These are phyloP conservation scores for Scolopax rusticola DNA, from an alignment of 2,797 vertebrate genomes.

Conservation along the genomic window DNA sequence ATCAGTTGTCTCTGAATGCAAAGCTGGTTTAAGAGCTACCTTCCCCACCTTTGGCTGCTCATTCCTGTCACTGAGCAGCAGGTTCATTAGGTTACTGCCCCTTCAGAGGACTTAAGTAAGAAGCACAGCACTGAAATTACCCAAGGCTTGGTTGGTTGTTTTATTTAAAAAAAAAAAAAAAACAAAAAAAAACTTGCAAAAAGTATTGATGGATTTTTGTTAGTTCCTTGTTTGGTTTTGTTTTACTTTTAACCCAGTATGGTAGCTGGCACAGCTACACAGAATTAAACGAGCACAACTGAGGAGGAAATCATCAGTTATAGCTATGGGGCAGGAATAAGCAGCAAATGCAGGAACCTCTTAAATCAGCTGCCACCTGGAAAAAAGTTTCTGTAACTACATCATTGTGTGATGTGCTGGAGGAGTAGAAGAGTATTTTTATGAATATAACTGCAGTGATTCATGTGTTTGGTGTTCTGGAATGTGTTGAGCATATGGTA, in stretches of 20 bases:
- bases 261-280: background rate
- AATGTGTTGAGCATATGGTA: conserved; percentile 73
- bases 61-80: background rate
- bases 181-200: background rate
- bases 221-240: background rate
- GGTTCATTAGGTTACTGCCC: background rate
- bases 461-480: conserved; percentile 73
- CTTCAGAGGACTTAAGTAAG: background rate
- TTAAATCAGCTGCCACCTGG: conserved; percentile 47
- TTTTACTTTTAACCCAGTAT: background rate
- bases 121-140: background rate
- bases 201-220: background rate
- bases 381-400: conserved; percentile 41
- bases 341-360: conserved; percentile 2
- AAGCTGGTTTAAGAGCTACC: background rate
- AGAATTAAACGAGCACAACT: background rate
- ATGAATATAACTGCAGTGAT: conserved; percentile 73
- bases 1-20: background rate
- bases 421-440: conserved; percentile 70
- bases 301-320: background rate
- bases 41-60: background rate
- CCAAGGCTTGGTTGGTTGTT: background rate
- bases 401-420: conserved; percentile 58
- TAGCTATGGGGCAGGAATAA: background rate
- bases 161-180: background rate